A percentile compares a stretch with the other conserved stretches of the same genome.
phyloP scores from a whole-genome alignment of 2,797 vertebrate genomes.

The Pangasius djambal region DNA sequence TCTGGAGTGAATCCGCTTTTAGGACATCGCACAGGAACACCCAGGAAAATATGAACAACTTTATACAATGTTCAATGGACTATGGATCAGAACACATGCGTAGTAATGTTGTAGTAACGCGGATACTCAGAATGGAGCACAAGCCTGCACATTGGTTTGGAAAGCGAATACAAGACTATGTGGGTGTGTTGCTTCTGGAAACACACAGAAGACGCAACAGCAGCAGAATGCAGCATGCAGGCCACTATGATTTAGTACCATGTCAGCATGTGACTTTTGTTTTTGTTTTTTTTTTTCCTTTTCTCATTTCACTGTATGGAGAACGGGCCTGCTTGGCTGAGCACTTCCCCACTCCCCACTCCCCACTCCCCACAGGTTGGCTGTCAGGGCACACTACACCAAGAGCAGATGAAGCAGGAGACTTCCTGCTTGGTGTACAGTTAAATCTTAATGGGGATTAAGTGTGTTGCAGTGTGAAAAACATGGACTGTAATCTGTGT shows the following conservation, averaged over 20 bases:
- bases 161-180: neutral
- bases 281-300: neutral
- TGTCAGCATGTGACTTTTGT: slow-evolving; percentile 34
- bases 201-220: slow-evolving; percentile 13
- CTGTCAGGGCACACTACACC: neutral
- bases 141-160: neutral
- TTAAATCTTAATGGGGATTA: slow-evolving; percentile 11
- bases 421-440: neutral
- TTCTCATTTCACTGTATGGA: neutral
- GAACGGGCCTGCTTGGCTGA: slow-evolving; percentile 14
- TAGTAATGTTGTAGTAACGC: neutral
- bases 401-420: neutral
- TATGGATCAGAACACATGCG: neutral
- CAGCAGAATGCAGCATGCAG: slow-evolving; percentile 12
- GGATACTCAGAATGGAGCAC: neutral
- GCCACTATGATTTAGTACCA: slow-evolving; percentile 26
- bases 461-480: neutral
- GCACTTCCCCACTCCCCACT: slow-evolving; percentile 13
- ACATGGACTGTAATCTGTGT: neutral
- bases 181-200: slow-evolving; percentile 14
- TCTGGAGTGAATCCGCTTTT: neutral
- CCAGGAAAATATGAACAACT: neutral
- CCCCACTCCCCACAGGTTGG: neutral
- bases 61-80: neutral
- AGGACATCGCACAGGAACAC: neutral